Conservation (phyloP, 2,888 invertebrate genomes). For the Phyllotreta striolata region DNA sequence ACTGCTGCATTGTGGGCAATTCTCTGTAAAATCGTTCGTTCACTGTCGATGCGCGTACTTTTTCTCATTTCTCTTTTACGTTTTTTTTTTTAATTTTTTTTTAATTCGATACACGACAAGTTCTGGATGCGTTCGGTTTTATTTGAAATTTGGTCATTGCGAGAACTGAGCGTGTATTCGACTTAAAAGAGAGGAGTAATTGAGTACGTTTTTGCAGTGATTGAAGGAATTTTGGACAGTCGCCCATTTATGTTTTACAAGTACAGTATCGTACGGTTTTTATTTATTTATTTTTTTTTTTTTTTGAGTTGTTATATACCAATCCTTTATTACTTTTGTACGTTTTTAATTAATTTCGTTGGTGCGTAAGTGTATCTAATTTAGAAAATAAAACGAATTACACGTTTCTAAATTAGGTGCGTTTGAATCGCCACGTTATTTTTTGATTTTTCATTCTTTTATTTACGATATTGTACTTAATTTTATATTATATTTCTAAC, state of each 20-base stretch:
- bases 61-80: neutral
- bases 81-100: conserved; percentile 8
- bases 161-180: neutral
- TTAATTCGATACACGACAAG: neutral
- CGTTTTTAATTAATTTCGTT: too few species aligned
- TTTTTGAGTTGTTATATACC: too few species aligned
- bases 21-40: conserved; percentile 4
- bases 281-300: too few species aligned
- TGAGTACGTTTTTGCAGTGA: conserved; percentile 3
- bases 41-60: neutral
- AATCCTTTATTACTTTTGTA: too few species aligned
- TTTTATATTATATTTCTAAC: conserved; percentile 49
- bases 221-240: conserved; percentile 4
- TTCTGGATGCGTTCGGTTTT: conserved; percentile 1
- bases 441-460: conserved; percentile 10
- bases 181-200: conserved; percentile 4
- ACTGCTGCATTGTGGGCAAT: conserved; percentile 46
- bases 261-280: conserved; percentile 14
- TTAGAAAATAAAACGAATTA: too few species aligned
- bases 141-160: too few species aligned
- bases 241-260: conserved; percentile 8
- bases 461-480: conserved; percentile 43
- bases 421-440: neutral
- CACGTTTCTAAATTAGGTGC: conserved; percentile 2
- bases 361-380: too few species aligned